Base-by-base conservation (phyloP, 2,888 invertebrate species). In the Drosophila monieri region DNA sequence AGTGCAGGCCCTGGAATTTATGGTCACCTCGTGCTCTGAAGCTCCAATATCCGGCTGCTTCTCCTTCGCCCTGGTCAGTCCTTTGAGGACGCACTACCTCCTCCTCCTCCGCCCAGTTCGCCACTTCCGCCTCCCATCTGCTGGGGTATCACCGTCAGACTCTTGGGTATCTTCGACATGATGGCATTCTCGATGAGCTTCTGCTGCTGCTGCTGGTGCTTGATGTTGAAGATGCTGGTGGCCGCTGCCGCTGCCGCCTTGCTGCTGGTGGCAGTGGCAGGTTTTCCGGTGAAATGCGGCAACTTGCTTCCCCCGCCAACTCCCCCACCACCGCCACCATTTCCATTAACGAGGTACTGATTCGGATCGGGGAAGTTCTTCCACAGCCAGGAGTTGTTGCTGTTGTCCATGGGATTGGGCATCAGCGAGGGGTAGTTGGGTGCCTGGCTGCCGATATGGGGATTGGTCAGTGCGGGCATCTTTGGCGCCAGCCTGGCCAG, bases 121-220 rank as follows among this genome's bases (percentile, higher is more conserved):
- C 27, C 27, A 27, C 32, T 6, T 0, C 44, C 15, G 2, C 58
- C 66, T 12, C 68, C 73, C 84, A 89, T 90, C 49, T 91, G 90
- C 65, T 96, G 96, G 10, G 96, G 95, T 85, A 96, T 96, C 56
- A 96, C 96, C 0, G 96, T 96, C 76, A 96, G 90, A 1, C 95
- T 95, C 90, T 95, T 96, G 27, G 96, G 96, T 89, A 96, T 95
- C 91, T 95, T 95, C 51, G 96, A 95, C 92, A 96, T 92, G 56
- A 94, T 92, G 89, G 93, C 76, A 46, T 86, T 89, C 49, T 91
- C 91, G 21, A 91, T 80, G 32, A 90, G 73, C 49, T 89, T 77
- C 59, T 80, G 91, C 88, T 37, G 92, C 86, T 44, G 88, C 64
- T 10, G 85, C 58, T 74, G 86, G 60, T 78, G 71, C 60, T 78